Conservation (phyloP, 2,888 invertebrate genomes). For the Cephus nigrinus region DNA sequence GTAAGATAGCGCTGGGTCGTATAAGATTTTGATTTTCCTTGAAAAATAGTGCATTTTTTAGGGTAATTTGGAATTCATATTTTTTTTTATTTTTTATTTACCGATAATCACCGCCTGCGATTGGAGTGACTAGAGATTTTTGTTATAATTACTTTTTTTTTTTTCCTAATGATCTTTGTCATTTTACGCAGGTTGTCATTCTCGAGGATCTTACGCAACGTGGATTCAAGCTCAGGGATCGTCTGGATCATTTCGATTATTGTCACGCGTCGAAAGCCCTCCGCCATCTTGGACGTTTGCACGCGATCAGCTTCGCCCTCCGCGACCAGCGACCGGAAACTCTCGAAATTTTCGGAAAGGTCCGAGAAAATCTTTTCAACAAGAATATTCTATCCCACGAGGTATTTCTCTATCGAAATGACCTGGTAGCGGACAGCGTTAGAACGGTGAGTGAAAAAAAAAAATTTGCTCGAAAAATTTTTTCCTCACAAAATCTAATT, state of each 20-base stretch:
- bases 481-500: no score
- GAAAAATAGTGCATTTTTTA: no score
- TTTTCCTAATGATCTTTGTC: no score
- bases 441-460: background rate
- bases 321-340: constrained; percentile 29
- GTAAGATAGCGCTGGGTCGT: constrained; percentile 15
- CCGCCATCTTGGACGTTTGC: constrained; percentile 31
- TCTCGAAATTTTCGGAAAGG: constrained; percentile 26
- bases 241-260: constrained; percentile 31
- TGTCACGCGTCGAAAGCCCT: constrained; percentile 30
- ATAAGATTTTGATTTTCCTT: background rate
- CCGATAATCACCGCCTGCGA: background rate
- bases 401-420: background rate
- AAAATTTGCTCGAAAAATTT: no score
- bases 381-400: background rate
- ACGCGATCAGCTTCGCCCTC: constrained; percentile 37
- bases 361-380: constrained; percentile 21
- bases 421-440: background rate
- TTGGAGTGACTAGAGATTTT: background rate
- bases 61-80: background rate
- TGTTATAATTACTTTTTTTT: background rate
- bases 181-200: constrained; percentile 29
- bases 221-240: constrained; percentile 26
- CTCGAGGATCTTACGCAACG: constrained; percentile 33
- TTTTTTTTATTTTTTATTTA: background rate